phyloP scores from a whole-genome alignment of 2,888 invertebrate species.

The Thysanoteuthis rhombus region DNA sequence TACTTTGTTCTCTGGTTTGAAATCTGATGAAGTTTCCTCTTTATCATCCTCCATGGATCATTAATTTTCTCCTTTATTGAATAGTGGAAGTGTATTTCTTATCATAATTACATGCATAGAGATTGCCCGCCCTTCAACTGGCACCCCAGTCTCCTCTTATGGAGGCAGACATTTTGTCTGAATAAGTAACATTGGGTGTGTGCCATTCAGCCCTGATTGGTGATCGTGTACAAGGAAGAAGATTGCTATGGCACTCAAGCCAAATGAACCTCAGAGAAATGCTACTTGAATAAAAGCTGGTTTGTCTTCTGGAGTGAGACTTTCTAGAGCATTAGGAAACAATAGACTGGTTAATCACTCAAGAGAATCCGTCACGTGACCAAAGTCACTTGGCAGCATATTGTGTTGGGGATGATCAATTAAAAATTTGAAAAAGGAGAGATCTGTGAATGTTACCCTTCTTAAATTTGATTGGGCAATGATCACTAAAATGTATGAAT shows the following conservation, averaged over 20 bases:
- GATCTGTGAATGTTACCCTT: too few relatives aligned
- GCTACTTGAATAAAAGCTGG: background rate
- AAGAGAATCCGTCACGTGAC: too few relatives aligned
- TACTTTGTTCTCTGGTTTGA: background rate
- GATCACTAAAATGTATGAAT: too few relatives aligned
- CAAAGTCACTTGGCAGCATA: too few relatives aligned
- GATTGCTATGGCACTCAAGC: background rate
- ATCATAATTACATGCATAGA: background rate
- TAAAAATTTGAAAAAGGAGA: too few relatives aligned
- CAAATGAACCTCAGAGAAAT: background rate
- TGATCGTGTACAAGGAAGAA: background rate
- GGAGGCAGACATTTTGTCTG: background rate
- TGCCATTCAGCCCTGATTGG: slow-evolving; percentile 12
- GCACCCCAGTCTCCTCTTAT: background rate
- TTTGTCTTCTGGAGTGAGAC: background rate
- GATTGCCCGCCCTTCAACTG: background rate
- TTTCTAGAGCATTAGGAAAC: too few relatives aligned
- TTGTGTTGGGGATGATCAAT: too few relatives aligned
- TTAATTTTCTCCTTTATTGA: background rate
- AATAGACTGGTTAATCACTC: background rate
- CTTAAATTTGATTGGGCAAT: too few relatives aligned
- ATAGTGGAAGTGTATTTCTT: background rate
- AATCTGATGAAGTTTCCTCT: background rate
- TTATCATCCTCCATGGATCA: background rate
- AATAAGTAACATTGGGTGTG: background rate